Evolutionary conservation across 2,888 invertebrate genomes (phyloP).

Genomic region (Oligia strigilis): DNA sequence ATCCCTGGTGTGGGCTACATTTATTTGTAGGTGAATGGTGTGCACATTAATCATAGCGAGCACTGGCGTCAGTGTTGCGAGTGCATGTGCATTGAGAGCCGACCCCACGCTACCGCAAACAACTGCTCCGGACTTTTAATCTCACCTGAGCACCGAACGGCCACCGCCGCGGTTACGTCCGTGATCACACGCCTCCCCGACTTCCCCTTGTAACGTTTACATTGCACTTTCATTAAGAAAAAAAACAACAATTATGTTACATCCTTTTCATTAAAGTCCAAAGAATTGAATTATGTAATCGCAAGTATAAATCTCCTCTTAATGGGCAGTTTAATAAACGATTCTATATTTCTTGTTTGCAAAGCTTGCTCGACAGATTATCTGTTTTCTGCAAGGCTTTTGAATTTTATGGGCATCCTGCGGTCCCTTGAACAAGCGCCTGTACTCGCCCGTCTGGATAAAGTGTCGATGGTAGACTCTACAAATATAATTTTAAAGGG

Average conservation of each 20-base stretch:
- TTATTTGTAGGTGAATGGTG: conserved; percentile 81
- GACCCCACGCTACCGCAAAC: conserved; percentile 78
- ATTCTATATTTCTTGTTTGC: conserved; percentile 53
- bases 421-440: conserved; percentile 9
- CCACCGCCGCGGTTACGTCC: conserved; percentile 72
- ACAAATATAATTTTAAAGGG: neutral
- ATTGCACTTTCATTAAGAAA: conserved; percentile 46
- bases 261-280: conserved; percentile 16
- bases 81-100: conserved; percentile 81
- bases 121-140: conserved; percentile 87
- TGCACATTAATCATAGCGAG: conserved; percentile 83
- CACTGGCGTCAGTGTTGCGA: conserved; percentile 73
- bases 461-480: conserved; percentile 18
- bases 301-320: conserved; percentile 41
- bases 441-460: conserved; percentile 17
- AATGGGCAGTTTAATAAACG: conserved; percentile 53
- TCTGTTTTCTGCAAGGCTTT: conserved; percentile 48
- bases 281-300: conserved; percentile 41
- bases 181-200: conserved; percentile 70
- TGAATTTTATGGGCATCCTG: conserved; percentile 37
- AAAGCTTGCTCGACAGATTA: conserved; percentile 45
- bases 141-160: conserved; percentile 79
- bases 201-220: conserved; percentile 52
- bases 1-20: conserved; percentile 73
- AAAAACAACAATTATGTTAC: conserved; percentile 28